These are phyloP conservation scores for Salmo trutta DNA, from an alignment of 2,797 vertebrate species.

Conservation along the genomic window DNA sequence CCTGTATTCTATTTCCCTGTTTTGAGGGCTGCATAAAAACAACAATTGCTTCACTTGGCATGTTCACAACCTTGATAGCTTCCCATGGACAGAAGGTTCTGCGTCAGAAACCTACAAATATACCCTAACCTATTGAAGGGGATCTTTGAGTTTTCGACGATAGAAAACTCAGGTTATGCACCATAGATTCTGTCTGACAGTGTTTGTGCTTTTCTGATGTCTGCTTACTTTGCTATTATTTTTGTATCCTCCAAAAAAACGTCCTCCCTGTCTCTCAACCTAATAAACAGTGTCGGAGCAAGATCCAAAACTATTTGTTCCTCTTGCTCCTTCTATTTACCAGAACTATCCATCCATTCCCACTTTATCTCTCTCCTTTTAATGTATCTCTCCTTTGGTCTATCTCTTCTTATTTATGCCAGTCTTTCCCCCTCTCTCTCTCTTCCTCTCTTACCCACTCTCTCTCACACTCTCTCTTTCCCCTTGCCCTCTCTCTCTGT, in stretches of 20 bases:
- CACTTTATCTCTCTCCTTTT: background rate
- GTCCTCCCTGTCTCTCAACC: no score
- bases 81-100: background rate
- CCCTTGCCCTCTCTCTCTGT: constrained; percentile 4
- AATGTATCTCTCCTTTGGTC: background rate
- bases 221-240: constrained; percentile 50
- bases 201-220: constrained; percentile 33
- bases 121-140: background rate
- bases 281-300: background rate
- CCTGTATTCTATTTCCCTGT: no score
- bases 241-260: background rate
- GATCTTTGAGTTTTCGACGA: constrained; percentile 5
- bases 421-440: no score
- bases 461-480: background rate
- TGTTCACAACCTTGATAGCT: no score
- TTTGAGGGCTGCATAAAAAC: no score
- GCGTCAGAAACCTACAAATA: constrained; percentile 16
- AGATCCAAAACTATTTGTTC: background rate
- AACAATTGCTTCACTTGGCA: no score
- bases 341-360: background rate
- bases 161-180: constrained; percentile 29
- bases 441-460: no score
- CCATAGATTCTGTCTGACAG: constrained; percentile 41
- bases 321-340: constrained; percentile 1
- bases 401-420: background rate